Evolutionary conservation across 1,140 invertebrate species (phyloP).

Genomic region (Trichonephila inaurata): DNA sequence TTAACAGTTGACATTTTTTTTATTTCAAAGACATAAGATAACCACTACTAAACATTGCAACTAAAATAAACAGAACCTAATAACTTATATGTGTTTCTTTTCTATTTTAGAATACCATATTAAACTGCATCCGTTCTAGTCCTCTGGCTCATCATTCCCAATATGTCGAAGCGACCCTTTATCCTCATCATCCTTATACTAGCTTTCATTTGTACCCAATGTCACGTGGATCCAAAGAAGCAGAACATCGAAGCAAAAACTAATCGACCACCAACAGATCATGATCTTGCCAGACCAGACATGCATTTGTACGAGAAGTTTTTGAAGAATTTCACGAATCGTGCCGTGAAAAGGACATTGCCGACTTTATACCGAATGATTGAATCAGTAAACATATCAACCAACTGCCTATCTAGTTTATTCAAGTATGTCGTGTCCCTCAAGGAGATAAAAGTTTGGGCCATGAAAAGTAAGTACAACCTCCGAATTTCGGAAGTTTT

Average conservation of each 20-base stretch:
- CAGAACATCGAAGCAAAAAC: background rate
- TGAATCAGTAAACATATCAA: constrained; percentile 48
- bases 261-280: background rate
- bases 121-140: background rate
- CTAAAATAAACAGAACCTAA: too few relatives aligned
- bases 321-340: constrained; percentile 61
- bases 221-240: background rate
- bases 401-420: constrained; percentile 48
- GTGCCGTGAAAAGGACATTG: constrained; percentile 18
- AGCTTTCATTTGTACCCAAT: background rate
- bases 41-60: too few relatives aligned
- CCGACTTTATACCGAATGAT: constrained; percentile 36
- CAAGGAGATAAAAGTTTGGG: constrained; percentile 67
- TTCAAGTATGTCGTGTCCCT: constrained; percentile 59
- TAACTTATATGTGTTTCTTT: background rate
- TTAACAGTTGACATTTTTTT: too few relatives aligned
- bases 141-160: background rate
- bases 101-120: background rate
- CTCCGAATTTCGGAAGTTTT: too few relatives aligned
- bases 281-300: constrained; percentile 53
- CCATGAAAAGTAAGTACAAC: constrained; percentile 62
- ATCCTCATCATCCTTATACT: background rate
- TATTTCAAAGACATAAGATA: too few relatives aligned
- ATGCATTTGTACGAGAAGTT: constrained; percentile 45
- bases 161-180: background rate